Evolutionary conservation across 2,888 invertebrate genomes (phyloP).

Genomic region (Gymnocheta viridis): DNA sequence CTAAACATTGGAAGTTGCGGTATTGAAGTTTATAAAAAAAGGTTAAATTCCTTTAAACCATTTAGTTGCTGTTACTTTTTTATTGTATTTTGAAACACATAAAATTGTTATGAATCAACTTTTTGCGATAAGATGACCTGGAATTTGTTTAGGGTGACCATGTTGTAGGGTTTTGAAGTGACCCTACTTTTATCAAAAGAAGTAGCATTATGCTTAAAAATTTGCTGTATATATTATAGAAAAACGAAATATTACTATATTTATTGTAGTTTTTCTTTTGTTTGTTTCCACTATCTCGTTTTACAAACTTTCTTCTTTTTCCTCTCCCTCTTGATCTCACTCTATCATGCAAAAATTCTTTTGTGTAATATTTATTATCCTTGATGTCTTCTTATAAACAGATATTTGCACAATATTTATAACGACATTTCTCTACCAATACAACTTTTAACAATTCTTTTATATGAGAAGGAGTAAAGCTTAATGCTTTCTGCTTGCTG

Average conservation of each 20-base stretch:
- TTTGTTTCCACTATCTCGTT: conserved; percentile 33
- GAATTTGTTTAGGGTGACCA: conserved; percentile 38
- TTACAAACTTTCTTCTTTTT: background rate
- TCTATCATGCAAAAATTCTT: conserved; percentile 16
- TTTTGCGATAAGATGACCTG: conserved; percentile 53
- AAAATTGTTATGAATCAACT: conserved; percentile 52
- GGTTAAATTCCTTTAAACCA: conserved; percentile 48
- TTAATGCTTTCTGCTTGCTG: conserved; percentile 29
- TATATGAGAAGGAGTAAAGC: conserved; percentile 7
- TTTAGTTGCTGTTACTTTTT: background rate
- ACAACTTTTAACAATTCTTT: conserved; percentile 20
- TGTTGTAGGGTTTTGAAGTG: background rate
- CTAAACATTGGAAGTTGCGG: background rate
- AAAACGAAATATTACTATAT: conserved; percentile 13
- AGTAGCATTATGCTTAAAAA: background rate
- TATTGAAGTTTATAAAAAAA: conserved; percentile 29
- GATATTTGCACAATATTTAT: conserved; percentile 58
- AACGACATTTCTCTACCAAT: conserved; percentile 43
- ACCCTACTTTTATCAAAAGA: background rate
- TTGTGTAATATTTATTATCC: conserved; percentile 65
- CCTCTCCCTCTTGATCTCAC: background rate
- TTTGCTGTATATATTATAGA: background rate
- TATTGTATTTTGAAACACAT: conserved; percentile 37
- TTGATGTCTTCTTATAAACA: conserved; percentile 62
- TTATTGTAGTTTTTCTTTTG: conserved; percentile 53